phyloP scores from a whole-genome alignment of 2,113 vertebrate species.

The Gopherus evgoodei region DNA sequence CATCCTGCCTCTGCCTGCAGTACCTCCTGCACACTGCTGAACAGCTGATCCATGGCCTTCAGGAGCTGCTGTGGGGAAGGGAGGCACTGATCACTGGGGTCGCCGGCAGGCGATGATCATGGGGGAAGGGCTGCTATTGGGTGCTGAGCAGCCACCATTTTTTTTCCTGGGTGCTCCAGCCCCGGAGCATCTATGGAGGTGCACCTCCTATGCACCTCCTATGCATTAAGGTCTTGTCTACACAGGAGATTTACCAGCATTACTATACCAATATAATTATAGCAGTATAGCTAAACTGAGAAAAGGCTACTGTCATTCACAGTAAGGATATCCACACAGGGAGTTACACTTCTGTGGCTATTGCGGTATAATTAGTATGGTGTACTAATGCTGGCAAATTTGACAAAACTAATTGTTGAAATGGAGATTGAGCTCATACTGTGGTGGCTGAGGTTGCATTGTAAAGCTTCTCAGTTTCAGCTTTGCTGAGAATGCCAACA shows the following conservation, averaged over 20 bases:
- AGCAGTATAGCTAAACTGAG: background rate
- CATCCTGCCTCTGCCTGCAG: no score
- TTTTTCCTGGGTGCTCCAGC: no score
- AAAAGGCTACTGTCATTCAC: background rate
- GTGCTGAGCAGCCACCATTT: no score
- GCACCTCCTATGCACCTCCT: no score
- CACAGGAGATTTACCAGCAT: background rate
- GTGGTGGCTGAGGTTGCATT: background rate
- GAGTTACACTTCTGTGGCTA: background rate
- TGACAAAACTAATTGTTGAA: background rate
- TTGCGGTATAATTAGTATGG: background rate
- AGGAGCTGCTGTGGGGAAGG: no score
- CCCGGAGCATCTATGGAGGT: no score
- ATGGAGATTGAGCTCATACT: background rate
- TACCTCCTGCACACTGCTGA: no score
- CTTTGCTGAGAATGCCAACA: background rate
- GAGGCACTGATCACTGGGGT: no score
- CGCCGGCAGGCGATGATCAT: no score
- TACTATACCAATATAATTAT: background rate
- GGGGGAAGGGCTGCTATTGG: no score
- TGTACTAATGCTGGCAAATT: background rate
- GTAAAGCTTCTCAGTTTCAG: background rate
- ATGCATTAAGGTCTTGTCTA: background rate
- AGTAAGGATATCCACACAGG: background rate
- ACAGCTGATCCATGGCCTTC: no score